Conservation (phyloP, 2,888 invertebrate species). For the Poecilus cupreus region DNA sequence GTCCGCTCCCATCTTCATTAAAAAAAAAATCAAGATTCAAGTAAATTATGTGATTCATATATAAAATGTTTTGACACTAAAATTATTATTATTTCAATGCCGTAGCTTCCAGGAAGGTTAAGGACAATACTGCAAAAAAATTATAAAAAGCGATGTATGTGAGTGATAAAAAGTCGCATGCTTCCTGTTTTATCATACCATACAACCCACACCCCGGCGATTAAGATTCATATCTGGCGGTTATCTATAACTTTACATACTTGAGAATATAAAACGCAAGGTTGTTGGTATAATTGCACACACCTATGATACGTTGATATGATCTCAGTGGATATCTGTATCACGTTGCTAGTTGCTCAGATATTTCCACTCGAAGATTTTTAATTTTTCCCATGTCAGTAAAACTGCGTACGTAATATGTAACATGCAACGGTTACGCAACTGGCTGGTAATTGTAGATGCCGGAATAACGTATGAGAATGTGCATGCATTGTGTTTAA, state of each 20-base stretch:
- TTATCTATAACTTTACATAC: conserved; percentile 5
- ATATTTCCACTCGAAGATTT: conserved; percentile 1
- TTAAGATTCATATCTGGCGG: background rate
- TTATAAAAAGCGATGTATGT: too few species aligned
- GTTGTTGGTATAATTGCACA: conserved; percentile 7
- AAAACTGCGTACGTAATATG: background rate
- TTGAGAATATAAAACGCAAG: conserved; percentile 11
- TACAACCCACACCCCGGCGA: background rate
- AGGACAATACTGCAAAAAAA: too few species aligned
- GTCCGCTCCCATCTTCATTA: too few species aligned
- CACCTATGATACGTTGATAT: background rate
- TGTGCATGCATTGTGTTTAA: background rate
- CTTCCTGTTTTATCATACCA: background rate
- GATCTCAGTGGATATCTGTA: background rate
- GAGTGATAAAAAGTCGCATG: background rate
- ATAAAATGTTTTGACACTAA: too few species aligned
- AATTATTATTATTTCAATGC: too few species aligned
- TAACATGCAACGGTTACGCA: background rate
- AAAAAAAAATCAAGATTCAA: too few species aligned
- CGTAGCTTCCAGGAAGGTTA: too few species aligned
- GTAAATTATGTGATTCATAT: too few species aligned
- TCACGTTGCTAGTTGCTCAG: background rate
- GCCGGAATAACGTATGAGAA: conserved; percentile 1
- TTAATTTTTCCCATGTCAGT: background rate
- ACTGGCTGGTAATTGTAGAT: background rate